phyloP scores from a whole-genome alignment of 2,888 invertebrate species.

The Hemicrepidius hirtus region DNA sequence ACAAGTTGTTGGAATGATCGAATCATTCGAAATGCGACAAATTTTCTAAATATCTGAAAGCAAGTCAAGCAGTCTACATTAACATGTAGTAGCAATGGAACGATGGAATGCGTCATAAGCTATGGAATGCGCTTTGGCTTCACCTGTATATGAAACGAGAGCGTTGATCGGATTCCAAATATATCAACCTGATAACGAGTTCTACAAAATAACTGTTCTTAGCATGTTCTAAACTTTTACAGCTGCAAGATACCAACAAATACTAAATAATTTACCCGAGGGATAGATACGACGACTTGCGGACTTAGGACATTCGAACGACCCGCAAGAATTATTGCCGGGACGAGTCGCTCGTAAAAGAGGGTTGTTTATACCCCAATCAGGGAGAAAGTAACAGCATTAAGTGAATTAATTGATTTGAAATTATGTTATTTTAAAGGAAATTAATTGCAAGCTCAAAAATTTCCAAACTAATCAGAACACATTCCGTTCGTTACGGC shows the following conservation, averaged over 20 bases:
- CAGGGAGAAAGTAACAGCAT: too few relatives aligned
- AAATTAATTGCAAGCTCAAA: too few relatives aligned
- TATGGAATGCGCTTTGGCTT: constrained; percentile 32
- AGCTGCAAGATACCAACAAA: constrained; percentile 9
- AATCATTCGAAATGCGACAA: not conserved
- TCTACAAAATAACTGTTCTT: constrained; percentile 32
- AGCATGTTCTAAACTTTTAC: constrained; percentile 27
- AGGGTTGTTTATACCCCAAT: too few relatives aligned
- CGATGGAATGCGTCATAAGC: constrained; percentile 28
- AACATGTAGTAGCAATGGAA: constrained; percentile 28
- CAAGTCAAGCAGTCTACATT: constrained; percentile 9
- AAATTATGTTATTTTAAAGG: too few relatives aligned
- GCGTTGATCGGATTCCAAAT: constrained; percentile 41
- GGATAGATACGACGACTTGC: not conserved
- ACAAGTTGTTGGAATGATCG: too few relatives aligned
- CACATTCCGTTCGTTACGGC: too few relatives aligned
- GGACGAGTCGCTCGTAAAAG: constrained; percentile 15
- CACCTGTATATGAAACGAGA: constrained; percentile 38
- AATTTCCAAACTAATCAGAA: too few relatives aligned
- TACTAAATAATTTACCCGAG: not conserved
- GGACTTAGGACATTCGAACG: not conserved
- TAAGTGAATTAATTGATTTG: too few relatives aligned
- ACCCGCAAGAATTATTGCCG: not conserved
- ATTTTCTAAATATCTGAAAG: not conserved
- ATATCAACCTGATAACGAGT: constrained; percentile 39